phyloP scores from a whole-genome alignment of 2,797 vertebrate species.

The Erethizon dorsatum region DNA sequence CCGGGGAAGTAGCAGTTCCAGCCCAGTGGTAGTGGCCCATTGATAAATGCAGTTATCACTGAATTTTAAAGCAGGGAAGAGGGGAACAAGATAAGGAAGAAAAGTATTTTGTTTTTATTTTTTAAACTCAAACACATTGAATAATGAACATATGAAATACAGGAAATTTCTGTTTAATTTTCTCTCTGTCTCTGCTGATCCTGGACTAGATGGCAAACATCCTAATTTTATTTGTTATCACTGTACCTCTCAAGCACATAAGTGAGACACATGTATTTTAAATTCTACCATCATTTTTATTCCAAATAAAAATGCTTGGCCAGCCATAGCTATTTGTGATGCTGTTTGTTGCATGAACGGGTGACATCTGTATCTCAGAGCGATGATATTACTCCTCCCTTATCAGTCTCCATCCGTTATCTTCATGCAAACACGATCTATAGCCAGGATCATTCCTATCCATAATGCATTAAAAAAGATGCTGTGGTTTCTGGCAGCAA shows the following conservation, averaged over 20 bases:
- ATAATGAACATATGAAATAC: neutral
- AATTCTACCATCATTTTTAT: conserved; percentile 46
- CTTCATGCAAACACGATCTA: neutral
- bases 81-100: neutral
- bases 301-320: neutral
- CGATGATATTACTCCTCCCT: neutral
- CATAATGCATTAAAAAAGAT: neutral
- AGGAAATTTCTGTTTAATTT: neutral
- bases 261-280: neutral
- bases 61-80: neutral
- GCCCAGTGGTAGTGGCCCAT: accelerated
- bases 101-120: conserved; percentile 17
- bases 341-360: neutral
- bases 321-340: neutral
- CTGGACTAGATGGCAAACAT: conserved; percentile 47
- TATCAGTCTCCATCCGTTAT: neutral
- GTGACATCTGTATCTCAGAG: neutral
- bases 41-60: neutral
- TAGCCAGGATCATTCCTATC: neutral
- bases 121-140: neutral
- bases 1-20: neutral
- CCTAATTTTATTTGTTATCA: neutral
- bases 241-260: neutral
- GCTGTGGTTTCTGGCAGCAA: neutral
- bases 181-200: neutral